Evolutionary conservation across 1,140 invertebrate genomes (phyloP).

Genomic region (Colletes gigas): DNA sequence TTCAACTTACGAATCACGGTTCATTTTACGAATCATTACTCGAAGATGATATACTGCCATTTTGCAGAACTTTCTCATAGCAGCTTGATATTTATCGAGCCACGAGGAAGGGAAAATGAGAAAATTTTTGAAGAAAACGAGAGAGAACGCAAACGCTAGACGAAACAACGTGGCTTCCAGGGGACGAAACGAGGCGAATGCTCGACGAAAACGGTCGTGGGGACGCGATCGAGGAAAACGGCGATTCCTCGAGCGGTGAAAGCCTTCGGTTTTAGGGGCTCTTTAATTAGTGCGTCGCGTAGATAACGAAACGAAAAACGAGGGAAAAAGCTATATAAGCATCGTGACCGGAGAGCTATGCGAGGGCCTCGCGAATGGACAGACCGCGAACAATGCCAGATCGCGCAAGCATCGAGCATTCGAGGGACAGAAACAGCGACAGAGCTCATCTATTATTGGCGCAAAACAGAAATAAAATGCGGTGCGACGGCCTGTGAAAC

Average conservation of each 20-base stretch:
- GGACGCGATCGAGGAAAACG: not conserved
- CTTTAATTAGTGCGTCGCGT: constrained; percentile 65
- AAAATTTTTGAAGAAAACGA: too few relatives aligned
- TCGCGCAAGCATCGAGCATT: constrained; percentile 32
- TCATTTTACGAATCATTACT: too few relatives aligned
- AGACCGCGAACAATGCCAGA: constrained; percentile 63
- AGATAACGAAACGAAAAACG: constrained; percentile 24
- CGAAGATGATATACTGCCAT: too few relatives aligned
- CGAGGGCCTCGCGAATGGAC: constrained; percentile 46
- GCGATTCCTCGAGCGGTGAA: constrained; percentile 1
- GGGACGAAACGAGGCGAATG: not conserved
- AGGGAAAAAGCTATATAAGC: constrained; percentile 44
- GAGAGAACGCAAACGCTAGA: too few relatives aligned
- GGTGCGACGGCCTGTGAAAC: constrained; percentile 63
- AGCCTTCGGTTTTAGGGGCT: constrained; percentile 26
- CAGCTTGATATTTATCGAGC: too few relatives aligned
- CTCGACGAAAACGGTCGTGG: not conserved
- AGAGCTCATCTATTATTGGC: constrained; percentile 71
- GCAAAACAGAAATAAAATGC: constrained; percentile 71
- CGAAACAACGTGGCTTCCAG: too few relatives aligned
- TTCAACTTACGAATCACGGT: too few relatives aligned
- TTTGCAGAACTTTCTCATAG: too few relatives aligned
- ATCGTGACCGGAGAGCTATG: constrained; percentile 64
- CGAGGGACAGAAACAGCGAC: constrained; percentile 53
- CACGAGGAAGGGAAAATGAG: too few relatives aligned